Evolutionary conservation across 2,888 invertebrate genomes (phyloP), one percentile per base, ranked within the genome.

Genomic region (Clivina fossor): DNA sequence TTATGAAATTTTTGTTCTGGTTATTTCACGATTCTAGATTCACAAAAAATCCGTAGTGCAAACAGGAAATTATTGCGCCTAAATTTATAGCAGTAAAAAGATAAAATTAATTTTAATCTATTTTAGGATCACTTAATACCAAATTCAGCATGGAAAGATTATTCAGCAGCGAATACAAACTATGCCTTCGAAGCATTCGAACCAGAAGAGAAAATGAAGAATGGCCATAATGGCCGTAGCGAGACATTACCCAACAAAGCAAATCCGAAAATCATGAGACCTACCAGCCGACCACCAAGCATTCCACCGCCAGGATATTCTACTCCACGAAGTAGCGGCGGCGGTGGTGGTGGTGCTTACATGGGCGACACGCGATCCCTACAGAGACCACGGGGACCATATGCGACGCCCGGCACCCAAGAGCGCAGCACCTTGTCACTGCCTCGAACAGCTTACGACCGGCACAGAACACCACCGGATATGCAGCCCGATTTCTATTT

Each of bases 121-220:
- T 46, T 68, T 56, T 78, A 92, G 90, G 90, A 90, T 65, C 88
- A 87, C 64, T 75, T 92, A 41, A 88, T 92, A 63, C 86, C 88
- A 16, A 88, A 84, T 71, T 85, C 88, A 13, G 90, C 90, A 1
- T 93, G 93, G 93, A 90, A 90, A 70, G 93, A 93, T 69, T 93
- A 92, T 70, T 84, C 88, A 0, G 78, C 85, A 1, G 81, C 85
- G 1, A 90, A 89, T 72, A 91, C 90, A 0, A 93, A 93, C 74
- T 93, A 92, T 74, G 93, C 90, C 0, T 93, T 93, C 73, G 93
- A 93, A 66, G 86, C 90, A 0, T 90, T 87, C 70, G 92, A 90
- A 65, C 86, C 87, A 56, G 90, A 90, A 64, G 88, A 89, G 68
- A 88, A 88, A 66, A 72, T 73, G 38, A 58, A 54, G 19, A 66